Percentiles rank a stretch among this genome's conserved stretches.
Conservation (phyloP, 1,140 invertebrate genomes). For the Aphis gossypii region DNA sequence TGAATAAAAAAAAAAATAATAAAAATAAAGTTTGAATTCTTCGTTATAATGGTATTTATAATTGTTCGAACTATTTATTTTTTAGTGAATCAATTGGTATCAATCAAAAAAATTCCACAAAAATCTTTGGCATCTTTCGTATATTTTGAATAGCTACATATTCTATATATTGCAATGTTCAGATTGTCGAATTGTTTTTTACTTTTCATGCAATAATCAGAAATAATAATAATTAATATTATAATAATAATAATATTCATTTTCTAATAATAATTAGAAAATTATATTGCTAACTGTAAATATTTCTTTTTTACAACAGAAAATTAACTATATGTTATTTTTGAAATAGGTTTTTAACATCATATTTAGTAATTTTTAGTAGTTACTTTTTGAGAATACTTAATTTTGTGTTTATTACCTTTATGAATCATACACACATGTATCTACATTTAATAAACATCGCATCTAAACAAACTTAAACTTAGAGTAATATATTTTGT, state of each 20-base stretch:
- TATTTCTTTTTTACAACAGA: background rate
- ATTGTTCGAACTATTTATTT: background rate
- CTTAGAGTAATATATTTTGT: background rate
- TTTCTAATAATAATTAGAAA: no score
- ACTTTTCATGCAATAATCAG: background rate
- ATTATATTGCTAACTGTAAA: background rate
- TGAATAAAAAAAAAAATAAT: background rate
- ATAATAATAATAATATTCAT: no score
- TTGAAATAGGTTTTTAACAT: background rate
- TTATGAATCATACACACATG: background rate
- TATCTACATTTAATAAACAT: background rate
- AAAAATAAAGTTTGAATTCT: no score
- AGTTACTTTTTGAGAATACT: background rate
- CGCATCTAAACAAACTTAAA: background rate
- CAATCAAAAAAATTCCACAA: background rate
- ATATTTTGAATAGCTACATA: background rate
- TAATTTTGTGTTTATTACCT: background rate
- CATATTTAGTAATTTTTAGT: background rate
- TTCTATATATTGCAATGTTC: background rate
- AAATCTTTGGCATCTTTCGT: background rate
- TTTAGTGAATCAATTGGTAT: background rate
- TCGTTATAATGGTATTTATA: background rate
- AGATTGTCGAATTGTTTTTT: background rate
- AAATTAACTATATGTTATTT: background rate
- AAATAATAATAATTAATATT: no score